Evolutionary conservation across 2,888 invertebrate species (phyloP), one percentile per base, ranked within the genome.

Genomic region (Dryococelus australis): DNA sequence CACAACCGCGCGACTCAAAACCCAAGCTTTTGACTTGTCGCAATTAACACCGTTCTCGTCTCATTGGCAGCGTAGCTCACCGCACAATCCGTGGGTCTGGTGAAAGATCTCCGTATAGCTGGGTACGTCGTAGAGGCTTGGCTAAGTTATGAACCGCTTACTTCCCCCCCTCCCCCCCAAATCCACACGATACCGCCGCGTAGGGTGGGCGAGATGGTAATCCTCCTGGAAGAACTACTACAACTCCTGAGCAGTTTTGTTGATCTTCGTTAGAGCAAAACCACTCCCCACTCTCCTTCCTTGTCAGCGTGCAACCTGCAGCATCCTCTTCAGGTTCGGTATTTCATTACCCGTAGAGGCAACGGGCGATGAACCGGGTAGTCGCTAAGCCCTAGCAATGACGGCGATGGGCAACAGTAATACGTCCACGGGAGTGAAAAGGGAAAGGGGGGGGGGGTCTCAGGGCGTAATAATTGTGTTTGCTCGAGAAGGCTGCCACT

Each of bases 371-470:
- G 65, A 65, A 65, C 65, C 20, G 65, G 16, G 65, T 35, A 65
- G 65, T 65, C 65, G 65, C 65, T 65, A 65, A 65, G 65, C 65
- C 65, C 24, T n/a, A 16, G 65, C 24, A 65, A 65, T 65, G 65
- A 65, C 65, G 65, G 65, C 65, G 65, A 65, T 65, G 65, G 65
- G n/a, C 65, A 24, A 24, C 65, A 65, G 65, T 65, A 65, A 65
- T 65, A 65, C 65, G 65, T 65, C 65, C 65, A 12, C 51, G 51
- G 0, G 51, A 6, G 51, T 12, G 51, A 8, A 5, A 8, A 4
- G 2, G 51, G 51, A 8, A 8, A 24, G 24, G 65, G 16, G 65
- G 65, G n/a, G 24, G 65, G 65, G n/a, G 0, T 65, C 65, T 8
- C 65, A 16, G n/a, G 24, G 24, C n/a, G 65, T 16, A 65, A 65